Evolutionary conservation across 2,888 invertebrate genomes (phyloP), one percentile per base, ranked within the genome.

Genomic region (Macrophya alboannulata): DNA sequence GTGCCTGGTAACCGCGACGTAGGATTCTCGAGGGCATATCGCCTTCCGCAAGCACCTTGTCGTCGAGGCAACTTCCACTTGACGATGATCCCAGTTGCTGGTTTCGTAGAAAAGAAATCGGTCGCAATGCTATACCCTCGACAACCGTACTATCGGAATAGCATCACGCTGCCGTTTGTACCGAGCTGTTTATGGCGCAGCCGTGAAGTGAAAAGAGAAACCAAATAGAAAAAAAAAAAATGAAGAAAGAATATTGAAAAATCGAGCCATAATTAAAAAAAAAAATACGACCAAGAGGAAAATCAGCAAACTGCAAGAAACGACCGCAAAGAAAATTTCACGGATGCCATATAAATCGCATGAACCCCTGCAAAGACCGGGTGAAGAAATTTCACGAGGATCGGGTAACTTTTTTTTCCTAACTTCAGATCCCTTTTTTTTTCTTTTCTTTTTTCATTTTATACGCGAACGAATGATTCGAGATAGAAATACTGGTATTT

Each of bases 1-100:
- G 91, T 91, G 91, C 90, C 88, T 85, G 85, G 89, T 65, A 89
- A 88, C 88, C 87, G 87, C 89, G 62, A 81, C 12, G 37, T 62
- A 43, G 81, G 81, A 81, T 81, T 62, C 81, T 62, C 77, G 25
- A 9, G 37, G 25, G n/a, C n/a, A 37, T 21, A 40, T 81, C 62
- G 17, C n/a, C 55, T 31, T 4, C n/a, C 37, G n/a, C 45, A 43
- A 62, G 15, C 48, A 55, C 79, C 37, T 79, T 40, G 37, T 21
- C n/a, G 37, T 21, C n/a, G 72, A 45, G n/a, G 40, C 77, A n/a
- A 55, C 43, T 77, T 55, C 31, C 6, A 17, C 55, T 55, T 43
- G 51, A 51, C 77, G 77, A 51, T 77, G 77, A 77, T 77, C 55
- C 77, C 25, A 62, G 25, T n/a, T 40, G 9, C 15, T n/a, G 6